Percentiles rank a stretch among this genome's conserved stretches.
These are phyloP conservation scores for Sarcophaga carnaria DNA, from an alignment of 2,888 invertebrate genomes.

Conservation along the genomic window DNA sequence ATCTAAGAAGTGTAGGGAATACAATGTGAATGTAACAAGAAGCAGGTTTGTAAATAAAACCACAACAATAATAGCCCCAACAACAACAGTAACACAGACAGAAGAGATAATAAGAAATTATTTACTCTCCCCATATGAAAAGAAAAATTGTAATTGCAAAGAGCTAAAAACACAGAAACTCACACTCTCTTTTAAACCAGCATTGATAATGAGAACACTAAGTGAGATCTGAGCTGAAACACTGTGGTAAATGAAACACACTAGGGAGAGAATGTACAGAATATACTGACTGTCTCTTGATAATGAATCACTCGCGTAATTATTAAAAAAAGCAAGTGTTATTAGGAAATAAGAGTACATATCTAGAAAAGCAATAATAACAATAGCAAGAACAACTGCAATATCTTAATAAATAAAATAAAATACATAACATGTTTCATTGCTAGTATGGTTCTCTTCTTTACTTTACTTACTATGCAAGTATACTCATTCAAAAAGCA, in stretches of 20 bases:
- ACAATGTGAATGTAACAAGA: slow-evolving; percentile 8
- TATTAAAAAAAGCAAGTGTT: background rate
- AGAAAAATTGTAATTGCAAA: too few species aligned
- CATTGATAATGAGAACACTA: background rate
- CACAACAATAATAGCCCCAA: background rate
- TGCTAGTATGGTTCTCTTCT: too few species aligned
- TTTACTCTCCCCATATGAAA: too few species aligned
- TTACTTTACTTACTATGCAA: too few species aligned
- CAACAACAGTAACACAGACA: background rate
- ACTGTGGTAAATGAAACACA: background rate
- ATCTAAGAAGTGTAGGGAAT: slow-evolving; percentile 35
- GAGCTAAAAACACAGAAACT: too few species aligned
- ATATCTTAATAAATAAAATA: too few species aligned
- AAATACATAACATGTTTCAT: too few species aligned
- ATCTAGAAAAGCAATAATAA: too few species aligned
- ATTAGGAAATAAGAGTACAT: background rate
- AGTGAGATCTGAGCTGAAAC: background rate
- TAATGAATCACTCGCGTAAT: background rate
- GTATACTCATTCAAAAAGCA: too few species aligned
- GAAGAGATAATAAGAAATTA: background rate
- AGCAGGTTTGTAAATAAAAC: slow-evolving; percentile 44
- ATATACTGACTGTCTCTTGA: background rate
- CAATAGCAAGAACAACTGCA: too few species aligned
- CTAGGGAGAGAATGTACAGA: too few species aligned
- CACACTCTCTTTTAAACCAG: background rate